Evolutionary conservation across 2,888 invertebrate genomes (phyloP).

Genomic region (Ormyrus pomaceus): DNA sequence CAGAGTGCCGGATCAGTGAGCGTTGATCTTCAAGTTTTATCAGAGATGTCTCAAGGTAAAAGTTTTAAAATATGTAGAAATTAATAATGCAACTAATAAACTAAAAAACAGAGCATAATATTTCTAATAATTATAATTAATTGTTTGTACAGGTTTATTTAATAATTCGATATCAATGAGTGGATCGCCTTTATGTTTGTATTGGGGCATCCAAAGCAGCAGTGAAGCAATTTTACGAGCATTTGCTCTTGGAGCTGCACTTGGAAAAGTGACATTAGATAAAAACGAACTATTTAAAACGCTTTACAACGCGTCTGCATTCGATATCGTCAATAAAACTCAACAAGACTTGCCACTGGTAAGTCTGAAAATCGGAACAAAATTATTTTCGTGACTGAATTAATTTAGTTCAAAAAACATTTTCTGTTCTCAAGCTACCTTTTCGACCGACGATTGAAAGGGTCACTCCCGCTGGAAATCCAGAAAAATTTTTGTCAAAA

Average conservation of each 20-base stretch:
- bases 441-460: conserved; percentile 77
- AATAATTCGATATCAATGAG: conserved; percentile 59
- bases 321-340: conserved; percentile 53
- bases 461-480: conserved; percentile 71
- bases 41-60: conserved; percentile 33
- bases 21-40: conserved; percentile 29
- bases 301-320: conserved; percentile 52
- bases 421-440: conserved; percentile 39
- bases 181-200: conserved; percentile 58
- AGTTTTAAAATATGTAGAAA: neutral
- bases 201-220: conserved; percentile 57
- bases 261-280: conserved; percentile 53
- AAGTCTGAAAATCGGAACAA: neutral
- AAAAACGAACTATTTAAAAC: conserved; percentile 55
- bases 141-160: conserved; percentile 53
- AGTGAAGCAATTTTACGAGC: conserved; percentile 49
- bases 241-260: conserved; percentile 45
- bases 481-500: conserved; percentile 76
- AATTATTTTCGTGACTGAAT: neutral
- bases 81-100: too few relatives aligned
- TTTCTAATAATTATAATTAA: too few relatives aligned
- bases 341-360: conserved; percentile 1
- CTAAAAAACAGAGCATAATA: too few relatives aligned
- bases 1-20: conserved; percentile 27
- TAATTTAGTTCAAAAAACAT: neutral